Base-by-base conservation (phyloP, 1,140 invertebrate genomes). In the Musca domestica region DNA sequence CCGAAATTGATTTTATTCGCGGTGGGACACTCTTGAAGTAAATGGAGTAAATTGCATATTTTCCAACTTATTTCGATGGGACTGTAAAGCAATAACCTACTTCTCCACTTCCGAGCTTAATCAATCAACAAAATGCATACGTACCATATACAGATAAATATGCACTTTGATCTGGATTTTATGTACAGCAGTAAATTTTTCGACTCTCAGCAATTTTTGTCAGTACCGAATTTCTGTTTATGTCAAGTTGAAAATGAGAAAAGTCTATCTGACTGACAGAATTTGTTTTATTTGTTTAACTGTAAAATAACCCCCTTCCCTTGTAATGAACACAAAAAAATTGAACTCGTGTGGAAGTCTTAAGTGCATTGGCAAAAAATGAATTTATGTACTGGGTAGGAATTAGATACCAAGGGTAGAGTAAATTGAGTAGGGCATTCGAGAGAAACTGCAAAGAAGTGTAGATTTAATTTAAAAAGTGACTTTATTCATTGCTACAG, bases 401-500 rank as follows among this genome's bases (percentile, higher is more conserved):
- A 15, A 48, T 48, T 48, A 48, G 9, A 48, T 15, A 48, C 15
- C 15, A 48, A 48, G 17, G 5, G 17, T n/a, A 5, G 5, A 48
- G 17, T 48, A 48, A n/a, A 5, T 48, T 15, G 17, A 10, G 47
- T 15, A 19, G 5, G 47, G 15, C 15, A 48, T n/a, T 48, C 17
- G 5, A 48, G 1, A 3, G 15, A 48, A 48, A 14, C 10, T 2
- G 17, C 25, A n/a, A 25, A 56, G 23, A 58, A 58, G 54, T 58
- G 54, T 58, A 58, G 54, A 58, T 58, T 58, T 58, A 58, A 58
- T 58, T 58, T 58, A 58, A 58, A 58, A 58, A 58, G 27, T 58
- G 23, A 58, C 54, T 58, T 58, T 15, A 30, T 54, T 58, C 30
- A 27, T 58, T 58, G n/a, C 27, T 30, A 30, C 27, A 30, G 3